Base-by-base conservation (phyloP, 2,113 vertebrate species). In the Planiliza haematocheilus region DNA sequence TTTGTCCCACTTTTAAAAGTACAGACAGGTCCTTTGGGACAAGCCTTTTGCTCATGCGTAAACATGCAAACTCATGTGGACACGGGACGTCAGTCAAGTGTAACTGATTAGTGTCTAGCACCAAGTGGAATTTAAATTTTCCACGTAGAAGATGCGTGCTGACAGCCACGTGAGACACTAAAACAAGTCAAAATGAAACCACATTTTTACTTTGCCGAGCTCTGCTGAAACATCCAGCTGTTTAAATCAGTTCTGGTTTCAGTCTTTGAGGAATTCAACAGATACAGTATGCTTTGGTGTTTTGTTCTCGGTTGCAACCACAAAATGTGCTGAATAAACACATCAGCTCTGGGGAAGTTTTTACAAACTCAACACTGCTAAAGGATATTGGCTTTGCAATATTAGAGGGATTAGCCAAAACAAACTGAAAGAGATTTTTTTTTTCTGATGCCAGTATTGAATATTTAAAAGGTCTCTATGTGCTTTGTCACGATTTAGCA, bases 351-450 rank as follows among this genome's bases (percentile, higher is more conserved):
- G 66, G 24, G 16, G 18, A 39, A 14, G 38, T 18, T 71, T 52
- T 52, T 18, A 41, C 38, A 43, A 18, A 70, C 21, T 34, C 13
- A 60, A 41, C 24, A 24, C 38, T n/a, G 12, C 67, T 59, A n/a
- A 70, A 57, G 42, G 14, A 48, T 21, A 21, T 21, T 8, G 13
- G 12, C 0, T 4, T 12, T 20, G 17, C 30, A 60, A 18, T 51
- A 24, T 17, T 17, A 1, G 0, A 43, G 8, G 16, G 9, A 34
- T 42, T 3, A 51, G 48, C 2, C 13, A 51, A 0, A 61, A 52
- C 37, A 12, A 24, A 0, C 24, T 30, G 24, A 30, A 30, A n/a
- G n/a, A n/a, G 3, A 30, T 30, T 30, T 30, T 30, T 30, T 45
- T 60, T 43, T 9, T 60, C 39, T 24, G 13, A 24, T 30, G 14